These are phyloP conservation scores for Galeruca laticollis DNA, from an alignment of 2,888 invertebrate species.

Conservation along the genomic window DNA sequence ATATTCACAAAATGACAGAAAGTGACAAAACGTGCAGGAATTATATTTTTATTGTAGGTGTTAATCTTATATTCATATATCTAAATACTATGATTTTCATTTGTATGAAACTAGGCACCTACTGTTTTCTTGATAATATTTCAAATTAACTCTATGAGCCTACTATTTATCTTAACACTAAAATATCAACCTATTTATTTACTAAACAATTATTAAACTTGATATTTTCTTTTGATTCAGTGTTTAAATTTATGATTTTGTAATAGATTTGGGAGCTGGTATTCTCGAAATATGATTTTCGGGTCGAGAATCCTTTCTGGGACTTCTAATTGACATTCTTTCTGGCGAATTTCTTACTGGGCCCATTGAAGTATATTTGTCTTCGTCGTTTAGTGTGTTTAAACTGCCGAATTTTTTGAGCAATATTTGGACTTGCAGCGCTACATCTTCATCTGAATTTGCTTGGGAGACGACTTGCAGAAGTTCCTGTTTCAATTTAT, in stretches of 20 bases:
- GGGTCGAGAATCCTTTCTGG: constrained; percentile 69
- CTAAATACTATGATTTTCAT: too few species aligned
- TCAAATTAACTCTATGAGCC: too few species aligned
- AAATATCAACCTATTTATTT: constrained; percentile 8
- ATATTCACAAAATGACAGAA: too few species aligned
- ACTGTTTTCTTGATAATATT: too few species aligned
- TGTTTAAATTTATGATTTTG: constrained; percentile 42
- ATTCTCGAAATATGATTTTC: constrained; percentile 68
- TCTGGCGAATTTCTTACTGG: constrained; percentile 48
- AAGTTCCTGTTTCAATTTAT: constrained; percentile 78
- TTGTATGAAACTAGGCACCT: too few species aligned
- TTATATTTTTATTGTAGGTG: too few species aligned
- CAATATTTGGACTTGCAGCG: constrained; percentile 80
- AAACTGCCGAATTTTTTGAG: constrained; percentile 73
- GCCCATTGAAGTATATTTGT: constrained; percentile 66
- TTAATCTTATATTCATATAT: too few species aligned
- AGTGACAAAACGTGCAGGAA: too few species aligned
- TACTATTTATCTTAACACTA: not conserved
- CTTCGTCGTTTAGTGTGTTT: constrained; percentile 72
- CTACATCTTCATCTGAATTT: constrained; percentile 79
- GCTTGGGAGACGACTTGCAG: constrained; percentile 78
- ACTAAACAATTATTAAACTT: constrained; percentile 1
- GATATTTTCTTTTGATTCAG: not conserved
- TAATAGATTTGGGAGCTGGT: constrained; percentile 67
- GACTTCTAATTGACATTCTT: constrained; percentile 62